These are phyloP conservation scores for Leptura quadrifasciata DNA, from an alignment of 2,888 invertebrate genomes.

Conservation along the genomic window DNA sequence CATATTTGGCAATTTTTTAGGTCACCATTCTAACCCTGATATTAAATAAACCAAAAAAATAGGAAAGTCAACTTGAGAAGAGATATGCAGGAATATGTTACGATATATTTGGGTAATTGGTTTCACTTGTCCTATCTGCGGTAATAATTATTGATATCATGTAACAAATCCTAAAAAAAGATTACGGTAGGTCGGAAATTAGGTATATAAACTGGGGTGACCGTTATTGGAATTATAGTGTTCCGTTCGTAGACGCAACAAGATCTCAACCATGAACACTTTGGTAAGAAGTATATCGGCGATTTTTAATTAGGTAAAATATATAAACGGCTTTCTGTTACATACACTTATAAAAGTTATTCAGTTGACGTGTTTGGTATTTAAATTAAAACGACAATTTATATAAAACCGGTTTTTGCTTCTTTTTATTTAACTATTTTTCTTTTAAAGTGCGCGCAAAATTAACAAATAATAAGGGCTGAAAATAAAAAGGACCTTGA, in stretches of 20 bases:
- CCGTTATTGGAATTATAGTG: slow-evolving; percentile 54
- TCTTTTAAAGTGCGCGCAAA: too few relatives aligned
- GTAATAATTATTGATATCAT: neutral
- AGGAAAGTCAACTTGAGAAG: neutral
- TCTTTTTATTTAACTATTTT: too few relatives aligned
- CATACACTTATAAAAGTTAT: too few relatives aligned
- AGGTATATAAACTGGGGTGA: slow-evolving; percentile 62
- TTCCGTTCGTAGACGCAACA: slow-evolving; percentile 48
- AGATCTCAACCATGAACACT: slow-evolving; percentile 57
- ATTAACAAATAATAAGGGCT: too few relatives aligned
- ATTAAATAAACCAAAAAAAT: neutral
- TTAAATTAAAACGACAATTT: too few relatives aligned
- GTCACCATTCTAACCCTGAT: neutral
- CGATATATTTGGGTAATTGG: neutral
- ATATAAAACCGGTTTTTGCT: too few relatives aligned
- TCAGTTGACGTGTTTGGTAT: too few relatives aligned
- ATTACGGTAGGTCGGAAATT: slow-evolving; percentile 51
- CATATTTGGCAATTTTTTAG: slow-evolving; percentile 1
- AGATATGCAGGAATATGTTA: neutral
- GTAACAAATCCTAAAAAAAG: slow-evolving; percentile 4
- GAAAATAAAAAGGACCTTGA: too few relatives aligned
- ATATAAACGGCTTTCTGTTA: neutral
- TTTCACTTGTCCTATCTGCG: neutral
- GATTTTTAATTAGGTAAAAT: neutral
- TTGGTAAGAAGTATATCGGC: slow-evolving; percentile 54